phyloP scores from a whole-genome alignment of 2,113 vertebrate genomes.

The Chamaetylas fuelleborni region DNA sequence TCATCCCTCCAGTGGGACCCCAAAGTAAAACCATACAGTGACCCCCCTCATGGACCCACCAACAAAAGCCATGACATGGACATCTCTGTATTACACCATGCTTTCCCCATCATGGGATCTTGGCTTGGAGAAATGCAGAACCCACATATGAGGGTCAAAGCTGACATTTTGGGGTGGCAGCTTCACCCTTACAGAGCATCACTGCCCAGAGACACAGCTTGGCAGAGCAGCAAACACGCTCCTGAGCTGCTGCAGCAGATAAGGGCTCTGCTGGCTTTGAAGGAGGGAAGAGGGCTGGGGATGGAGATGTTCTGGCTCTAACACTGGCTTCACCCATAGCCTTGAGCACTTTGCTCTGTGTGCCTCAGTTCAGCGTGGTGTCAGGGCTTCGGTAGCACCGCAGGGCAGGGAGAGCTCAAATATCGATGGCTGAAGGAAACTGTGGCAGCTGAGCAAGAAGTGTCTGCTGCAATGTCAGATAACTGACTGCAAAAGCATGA shows the following conservation, averaged over 20 bases:
- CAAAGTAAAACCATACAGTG: neutral
- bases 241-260: neutral
- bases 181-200: neutral
- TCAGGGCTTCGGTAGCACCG: fast-evolving
- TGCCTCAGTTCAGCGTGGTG: fast-evolving
- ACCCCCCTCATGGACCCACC: fast-evolving
- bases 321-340: neutral
- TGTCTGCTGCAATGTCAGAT: neutral
- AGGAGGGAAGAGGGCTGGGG: neutral
- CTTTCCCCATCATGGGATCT: neutral
- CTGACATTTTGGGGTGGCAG: neutral
- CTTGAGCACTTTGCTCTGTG: neutral
- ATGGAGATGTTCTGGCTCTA: neutral
- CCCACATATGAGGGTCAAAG: neutral
- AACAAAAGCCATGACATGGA: fast-evolving
- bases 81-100: neutral
- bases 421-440: neutral
- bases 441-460: neutral
- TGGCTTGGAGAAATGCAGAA: neutral
- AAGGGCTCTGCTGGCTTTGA: neutral
- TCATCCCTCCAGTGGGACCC: neutral
- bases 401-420: neutral
- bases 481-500: neutral
- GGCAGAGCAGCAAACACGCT: neutral
- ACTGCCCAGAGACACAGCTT: neutral